These are phyloP conservation scores for Colletes collaris DNA, from an alignment of 2,888 invertebrate genomes.

Conservation along the genomic window DNA sequence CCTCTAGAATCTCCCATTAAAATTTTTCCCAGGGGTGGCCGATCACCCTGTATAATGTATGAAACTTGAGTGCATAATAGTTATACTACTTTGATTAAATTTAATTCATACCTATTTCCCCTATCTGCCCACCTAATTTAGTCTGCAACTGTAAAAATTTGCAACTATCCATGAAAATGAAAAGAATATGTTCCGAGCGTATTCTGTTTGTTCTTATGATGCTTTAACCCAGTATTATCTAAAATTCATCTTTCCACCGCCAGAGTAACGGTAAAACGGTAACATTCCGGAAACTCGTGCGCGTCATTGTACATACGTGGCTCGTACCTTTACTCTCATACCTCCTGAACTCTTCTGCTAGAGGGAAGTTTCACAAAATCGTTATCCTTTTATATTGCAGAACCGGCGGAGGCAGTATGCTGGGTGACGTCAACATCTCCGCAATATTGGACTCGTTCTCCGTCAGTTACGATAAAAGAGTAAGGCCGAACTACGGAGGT, in stretches of 20 bases:
- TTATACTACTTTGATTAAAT: too few species aligned
- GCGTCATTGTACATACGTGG: conserved; percentile 15
- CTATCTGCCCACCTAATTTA: too few species aligned
- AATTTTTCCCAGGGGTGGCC: too few species aligned
- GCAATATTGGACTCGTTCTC: conserved; percentile 97
- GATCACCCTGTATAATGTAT: too few species aligned
- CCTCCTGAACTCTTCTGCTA: conserved; percentile 20
- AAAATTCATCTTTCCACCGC: conserved; percentile 6
- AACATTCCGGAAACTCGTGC: conserved; percentile 12
- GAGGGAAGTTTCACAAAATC: conserved; percentile 41
- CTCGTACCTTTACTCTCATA: conserved; percentile 10
- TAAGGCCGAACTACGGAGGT: conserved; percentile 99
- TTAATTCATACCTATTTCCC: too few species aligned
- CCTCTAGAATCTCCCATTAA: too few species aligned
- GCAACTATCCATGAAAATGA: not conserved
- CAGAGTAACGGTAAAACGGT: conserved; percentile 9
- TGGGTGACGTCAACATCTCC: conserved; percentile 97
- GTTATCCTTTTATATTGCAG: conserved; percentile 83
- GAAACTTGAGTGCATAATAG: too few species aligned
- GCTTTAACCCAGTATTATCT: conserved; percentile 3
- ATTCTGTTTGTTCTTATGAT: not conserved
- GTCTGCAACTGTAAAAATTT: not conserved
- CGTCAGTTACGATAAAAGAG: conserved; percentile 99
- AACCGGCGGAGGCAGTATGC: conserved; percentile 91
- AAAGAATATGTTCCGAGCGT: not conserved